These are phyloP conservation scores for Nibea coibor DNA, from an alignment of 2,113 vertebrate genomes.

Conservation along the genomic window DNA sequence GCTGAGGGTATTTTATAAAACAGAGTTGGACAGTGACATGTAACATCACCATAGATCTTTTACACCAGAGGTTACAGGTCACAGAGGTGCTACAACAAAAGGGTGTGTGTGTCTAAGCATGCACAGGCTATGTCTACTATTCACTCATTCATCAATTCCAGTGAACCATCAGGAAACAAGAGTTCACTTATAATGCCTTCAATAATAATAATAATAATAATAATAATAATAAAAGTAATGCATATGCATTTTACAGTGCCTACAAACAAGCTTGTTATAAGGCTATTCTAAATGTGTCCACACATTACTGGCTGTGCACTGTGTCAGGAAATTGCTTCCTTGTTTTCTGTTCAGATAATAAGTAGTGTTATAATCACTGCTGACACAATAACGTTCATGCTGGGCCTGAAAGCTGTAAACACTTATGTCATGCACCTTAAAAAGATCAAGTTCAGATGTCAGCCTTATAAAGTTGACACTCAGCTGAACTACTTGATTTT, in stretches of 20 bases:
- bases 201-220: too few species aligned
- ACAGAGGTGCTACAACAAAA: neutral
- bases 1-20: slow-evolving; percentile 34
- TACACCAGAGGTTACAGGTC: slow-evolving; percentile 55
- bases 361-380: neutral
- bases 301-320: neutral
- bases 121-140: neutral
- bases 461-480: neutral
- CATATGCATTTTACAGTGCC: neutral
- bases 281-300: neutral
- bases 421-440: too few species aligned
- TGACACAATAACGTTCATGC: neutral
- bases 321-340: neutral
- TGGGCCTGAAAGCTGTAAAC: neutral
- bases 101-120: neutral
- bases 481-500: too few species aligned
- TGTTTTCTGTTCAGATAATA: neutral
- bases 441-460: neutral
- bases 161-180: neutral
- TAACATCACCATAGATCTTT: slow-evolving; percentile 65
- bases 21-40: slow-evolving; percentile 61
- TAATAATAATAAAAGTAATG: neutral
- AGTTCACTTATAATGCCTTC: neutral
- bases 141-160: neutral
- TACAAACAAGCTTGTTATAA: neutral